Evolutionary conservation across 1,140 invertebrate species (phyloP), one percentile per base, ranked within the genome.

Genomic region (Battus philenor): DNA sequence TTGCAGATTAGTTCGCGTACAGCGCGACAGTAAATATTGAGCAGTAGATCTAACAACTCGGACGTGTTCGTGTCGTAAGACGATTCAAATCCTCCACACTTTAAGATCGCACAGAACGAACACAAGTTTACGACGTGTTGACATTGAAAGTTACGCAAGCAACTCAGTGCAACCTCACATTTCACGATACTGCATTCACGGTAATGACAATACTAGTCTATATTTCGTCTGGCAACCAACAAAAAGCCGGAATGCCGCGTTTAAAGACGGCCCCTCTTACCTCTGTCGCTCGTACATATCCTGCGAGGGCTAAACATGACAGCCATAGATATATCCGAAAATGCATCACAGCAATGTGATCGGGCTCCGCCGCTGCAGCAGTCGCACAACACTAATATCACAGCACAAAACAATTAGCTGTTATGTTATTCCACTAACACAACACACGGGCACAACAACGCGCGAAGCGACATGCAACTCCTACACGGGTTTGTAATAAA

Each of bases 281-380:
- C 84, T 86, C 84, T 86, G 75, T 82, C 72, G 84, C 84, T 76
- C 79, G 82, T 66, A 85, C 82, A 64, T 84, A 85, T 86, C 84
- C 82, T 81, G 76, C 77, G 70, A 86, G 80, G 79, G 82, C 80
- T 72, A 86, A 72, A 85, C 84, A 86, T 69, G 78, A 77, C 71
- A 86, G 82, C 82, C 84, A 86, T 86, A 86, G 62, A 68, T 80
- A 86, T 79, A 86, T 84, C 79, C 84, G 79, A 58, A 79, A 86
- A 77, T 87, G 80, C 84, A 86, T 86, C 81, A 86, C 84, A 86
- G 77, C 70, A 75, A 73, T 53, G 68, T 64, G 55, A 54, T 56
- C 44, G 30, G 65, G 62, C 66, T 57, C 52, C 56, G 61, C 66
- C 54, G 60, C 68, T 69, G 66, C 55, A 63, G 60, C 63, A 60